Evolutionary conservation across 2,888 invertebrate species (phyloP).

Genomic region (Caenorhabditis becei): DNA sequence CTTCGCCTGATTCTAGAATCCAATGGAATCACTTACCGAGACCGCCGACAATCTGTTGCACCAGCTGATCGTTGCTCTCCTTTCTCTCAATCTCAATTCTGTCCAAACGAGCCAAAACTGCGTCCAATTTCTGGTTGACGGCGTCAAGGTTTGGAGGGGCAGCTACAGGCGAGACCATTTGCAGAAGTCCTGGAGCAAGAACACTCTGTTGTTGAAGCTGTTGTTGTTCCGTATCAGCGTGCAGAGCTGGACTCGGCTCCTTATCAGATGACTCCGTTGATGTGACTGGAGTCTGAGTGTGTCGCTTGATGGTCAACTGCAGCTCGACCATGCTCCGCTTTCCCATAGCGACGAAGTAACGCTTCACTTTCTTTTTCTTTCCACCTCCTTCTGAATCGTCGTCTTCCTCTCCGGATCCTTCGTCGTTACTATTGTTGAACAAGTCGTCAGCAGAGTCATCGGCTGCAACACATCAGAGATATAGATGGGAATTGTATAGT

Average conservation of each 20-base stretch:
- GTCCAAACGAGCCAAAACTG: constrained; percentile 6
- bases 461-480: no score
- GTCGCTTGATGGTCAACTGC: constrained; percentile 44
- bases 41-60: constrained; percentile 23
- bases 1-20: neutral
- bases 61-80: constrained; percentile 15
- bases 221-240: constrained; percentile 18
- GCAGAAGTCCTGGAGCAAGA: constrained; percentile 20
- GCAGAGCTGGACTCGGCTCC: constrained; percentile 22
- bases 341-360: constrained; percentile 59
- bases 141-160: constrained; percentile 8
- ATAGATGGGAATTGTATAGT: no score
- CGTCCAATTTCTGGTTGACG: constrained; percentile 37
- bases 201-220: neutral
- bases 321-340: constrained; percentile 55
- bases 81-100: constrained; percentile 39
- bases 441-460: constrained; percentile 43
- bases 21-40: constrained; percentile 24
- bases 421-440: constrained; percentile 42
- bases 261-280: constrained; percentile 12
- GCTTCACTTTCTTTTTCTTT: constrained; percentile 35
- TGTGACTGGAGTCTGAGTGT: constrained; percentile 4
- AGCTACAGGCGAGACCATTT: neutral
- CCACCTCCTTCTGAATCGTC: constrained; percentile 12
- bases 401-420: constrained; percentile 16